Evolutionary conservation across 2,113 vertebrate genomes (phyloP), one percentile per base, ranked within the genome.

Genomic region (Dermatemys mawii): DNA sequence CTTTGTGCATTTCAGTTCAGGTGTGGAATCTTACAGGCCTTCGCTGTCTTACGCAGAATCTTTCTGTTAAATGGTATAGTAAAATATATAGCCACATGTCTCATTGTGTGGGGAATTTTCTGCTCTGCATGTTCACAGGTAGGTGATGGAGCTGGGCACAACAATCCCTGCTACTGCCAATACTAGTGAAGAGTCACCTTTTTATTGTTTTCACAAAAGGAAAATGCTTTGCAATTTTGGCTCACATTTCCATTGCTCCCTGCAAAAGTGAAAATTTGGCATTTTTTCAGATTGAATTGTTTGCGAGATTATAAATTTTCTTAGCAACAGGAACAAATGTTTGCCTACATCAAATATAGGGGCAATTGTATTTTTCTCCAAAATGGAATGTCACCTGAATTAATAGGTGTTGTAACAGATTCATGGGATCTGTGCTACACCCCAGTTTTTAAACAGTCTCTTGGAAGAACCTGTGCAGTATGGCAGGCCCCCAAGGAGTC

Each of bases 211-310:
- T 91, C 53, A 84, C 50, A 46, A 84, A 90, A 57, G 35, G 19
- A 86, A 86, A 88, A 51, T 21, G 32, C 19, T 78, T 38, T n/a
- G 78, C 0, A 4, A 3, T 90, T 90, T 19, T 88, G 75, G 73
- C 86, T 94, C 76, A 29, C 49, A 9, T 91, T 92, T 95, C 86
- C 84, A 12, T 29, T 44, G 16, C 79, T 94, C 88, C 51, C 51
- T 87, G 78, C 63, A 87, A 87, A 85, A 90, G 86, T 41, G 26
- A 60, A 60, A 79, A 11, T 8, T 22, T 2, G 3, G 44, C 54
- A n/a, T 44, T 70, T 82, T 38, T 89, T 67, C 8, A 85, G 11
- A 22, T 2, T 53, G 84, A 88, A 83, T 89, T 82, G 75, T 80
- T 91, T 88, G 70, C 84, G 81, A 93, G 88, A 87, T 46, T 89